Percentiles rank a stretch among this genome's conserved stretches.
These are phyloP conservation scores for Stichopus horrens DNA, from an alignment of 53 echinoderm and acorn worm genomes.

Conservation along the genomic window DNA sequence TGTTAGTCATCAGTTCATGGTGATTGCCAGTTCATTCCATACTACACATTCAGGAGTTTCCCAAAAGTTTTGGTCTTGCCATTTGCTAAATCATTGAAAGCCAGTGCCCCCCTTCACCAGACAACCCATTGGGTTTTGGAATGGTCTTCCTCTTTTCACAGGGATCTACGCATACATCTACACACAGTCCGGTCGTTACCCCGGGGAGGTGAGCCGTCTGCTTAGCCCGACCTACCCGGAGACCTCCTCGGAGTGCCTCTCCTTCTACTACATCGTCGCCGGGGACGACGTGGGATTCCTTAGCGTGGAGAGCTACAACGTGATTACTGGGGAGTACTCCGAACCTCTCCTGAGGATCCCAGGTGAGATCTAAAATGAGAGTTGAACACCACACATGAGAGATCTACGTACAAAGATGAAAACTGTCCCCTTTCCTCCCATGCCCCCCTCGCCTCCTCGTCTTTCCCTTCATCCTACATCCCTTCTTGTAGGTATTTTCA, in stretches of 20 bases:
- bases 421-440: neutral
- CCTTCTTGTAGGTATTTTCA: neutral
- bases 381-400: neutral
- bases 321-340: neutral
- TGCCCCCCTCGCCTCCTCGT: neutral
- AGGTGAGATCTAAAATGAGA: conserved; percentile 3
- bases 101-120: too few species aligned
- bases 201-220: conserved; percentile 53
- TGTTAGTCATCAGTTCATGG: too few species aligned
- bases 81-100: too few species aligned
- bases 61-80: too few species aligned
- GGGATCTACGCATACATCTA: conserved; percentile 23
- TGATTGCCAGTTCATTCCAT: too few species aligned
- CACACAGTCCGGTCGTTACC: conserved; percentile 7
- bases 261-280: conserved; percentile 86
- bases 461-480: neutral
- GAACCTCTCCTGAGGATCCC: neutral
- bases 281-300: conserved; percentile 64
- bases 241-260: conserved; percentile 61
- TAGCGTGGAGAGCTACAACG: conserved; percentile 44
- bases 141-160: neutral
- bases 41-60: too few species aligned
- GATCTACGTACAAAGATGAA: neutral
- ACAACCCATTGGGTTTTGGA: too few species aligned
- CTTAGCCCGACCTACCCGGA: conserved; percentile 59